phyloP scores from a whole-genome alignment of 2,113 vertebrate genomes.

The Aptenodytes patagonicus region DNA sequence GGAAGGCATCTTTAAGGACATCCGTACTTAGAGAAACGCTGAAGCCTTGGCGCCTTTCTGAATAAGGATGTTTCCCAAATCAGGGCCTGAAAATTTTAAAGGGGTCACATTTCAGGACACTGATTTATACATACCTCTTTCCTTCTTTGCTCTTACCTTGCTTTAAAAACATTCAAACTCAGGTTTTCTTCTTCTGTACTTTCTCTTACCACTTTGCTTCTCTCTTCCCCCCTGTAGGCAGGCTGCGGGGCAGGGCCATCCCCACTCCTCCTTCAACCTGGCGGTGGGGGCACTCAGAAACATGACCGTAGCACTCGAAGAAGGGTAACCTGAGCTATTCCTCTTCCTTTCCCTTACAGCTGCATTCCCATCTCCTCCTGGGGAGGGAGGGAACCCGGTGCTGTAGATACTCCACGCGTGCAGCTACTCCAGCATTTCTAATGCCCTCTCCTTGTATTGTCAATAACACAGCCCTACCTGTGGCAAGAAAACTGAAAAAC shows the following conservation, averaged over 20 bases:
- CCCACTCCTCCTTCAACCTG: slow-evolving; percentile 57
- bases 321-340: slow-evolving; percentile 20
- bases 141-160: neutral
- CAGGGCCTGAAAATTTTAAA: neutral
- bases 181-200: neutral
- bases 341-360: neutral
- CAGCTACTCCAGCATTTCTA: neutral
- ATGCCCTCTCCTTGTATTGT: neutral
- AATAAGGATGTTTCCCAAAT: neutral
- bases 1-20: neutral
- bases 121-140: neutral
- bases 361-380: neutral
- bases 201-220: neutral
- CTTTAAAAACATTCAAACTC: neutral
- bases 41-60: neutral
- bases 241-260: slow-evolving; percentile 48
- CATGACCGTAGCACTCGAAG: neutral
- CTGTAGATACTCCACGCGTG: neutral
- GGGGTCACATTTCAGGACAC: neutral
- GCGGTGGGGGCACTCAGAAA: slow-evolving; percentile 45
- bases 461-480: neutral
- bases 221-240: neutral
- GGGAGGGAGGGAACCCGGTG: neutral
- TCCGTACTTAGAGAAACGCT: neutral
- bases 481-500: neutral